These are phyloP conservation scores for Cydia amplana DNA, from an alignment of 1,140 invertebrate genomes.

Conservation along the genomic window DNA sequence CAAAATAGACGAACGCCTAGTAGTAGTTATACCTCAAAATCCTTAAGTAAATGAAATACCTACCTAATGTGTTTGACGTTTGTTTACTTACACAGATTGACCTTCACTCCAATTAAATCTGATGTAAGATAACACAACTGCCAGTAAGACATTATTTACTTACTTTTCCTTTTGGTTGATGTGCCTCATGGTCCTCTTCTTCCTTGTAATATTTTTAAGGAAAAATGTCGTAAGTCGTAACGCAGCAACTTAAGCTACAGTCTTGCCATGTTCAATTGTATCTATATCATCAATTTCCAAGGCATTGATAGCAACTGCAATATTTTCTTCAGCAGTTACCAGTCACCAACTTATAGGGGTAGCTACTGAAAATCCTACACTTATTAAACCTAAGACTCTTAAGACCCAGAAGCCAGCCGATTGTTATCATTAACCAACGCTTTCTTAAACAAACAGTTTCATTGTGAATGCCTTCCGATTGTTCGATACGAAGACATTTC, in stretches of 20 bases:
- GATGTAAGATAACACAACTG: no score
- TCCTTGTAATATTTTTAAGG: background rate
- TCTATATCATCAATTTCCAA: background rate
- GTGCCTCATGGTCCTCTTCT: background rate
- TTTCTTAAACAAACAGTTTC: conserved; percentile 61
- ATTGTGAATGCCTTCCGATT: conserved; percentile 58
- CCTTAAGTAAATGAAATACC: no score
- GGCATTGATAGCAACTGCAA: background rate
- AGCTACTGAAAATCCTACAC: background rate
- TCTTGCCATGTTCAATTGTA: background rate
- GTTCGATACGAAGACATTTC: conserved; percentile 40
- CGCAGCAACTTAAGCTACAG: background rate
- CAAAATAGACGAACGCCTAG: background rate
- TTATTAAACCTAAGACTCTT: conserved; percentile 42
- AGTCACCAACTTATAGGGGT: background rate
- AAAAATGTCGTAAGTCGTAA: background rate
- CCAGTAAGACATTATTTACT: no score
- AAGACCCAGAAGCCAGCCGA: conserved; percentile 37
- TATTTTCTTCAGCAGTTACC: background rate
- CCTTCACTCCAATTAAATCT: no score
- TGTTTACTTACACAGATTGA: background rate
- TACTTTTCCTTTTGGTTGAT: background rate
- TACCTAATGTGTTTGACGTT: background rate
- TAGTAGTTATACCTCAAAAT: background rate
- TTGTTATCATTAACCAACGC: conserved; percentile 66